Base-by-base conservation (phyloP, 2,888 invertebrate species). In the Phyllotreta striolata region DNA sequence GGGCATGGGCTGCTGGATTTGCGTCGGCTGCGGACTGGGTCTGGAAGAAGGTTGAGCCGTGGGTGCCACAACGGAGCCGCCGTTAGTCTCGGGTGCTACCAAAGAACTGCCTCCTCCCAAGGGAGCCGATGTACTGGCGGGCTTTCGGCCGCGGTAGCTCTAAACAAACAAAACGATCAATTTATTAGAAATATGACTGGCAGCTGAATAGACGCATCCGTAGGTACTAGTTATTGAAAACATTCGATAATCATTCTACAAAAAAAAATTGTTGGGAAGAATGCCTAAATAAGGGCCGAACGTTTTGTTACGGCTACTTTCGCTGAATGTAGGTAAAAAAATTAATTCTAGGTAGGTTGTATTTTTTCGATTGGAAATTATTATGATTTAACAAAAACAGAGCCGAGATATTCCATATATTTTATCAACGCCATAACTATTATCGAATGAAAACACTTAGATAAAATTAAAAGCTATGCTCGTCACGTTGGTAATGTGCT, bases 81-180 rank as follows among this genome's bases (percentile, higher is more conserved):
- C 72, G 75, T 77, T 74, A 66, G 73, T 70, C 72, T 77, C 77
- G 47, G 71, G 64, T 8, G 75, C 70, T 56, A 75, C 72, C 9
- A 71, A 73, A 24, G 65, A 73, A 58, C 72, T 69, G 55, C 72
- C 73, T 41, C 76, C 69, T 43, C 73, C 73, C 55, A 77, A 71
- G 47, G 78, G 68, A 4, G 77, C 73, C 49, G 78, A 77, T 52
- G 81, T 75, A 63, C 81, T 80, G 63, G 76, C 77, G 24, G 81
- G 78, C 69, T 82, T 82, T 59, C 82, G 73, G 58, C 82, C 82
- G 59, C 82, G 79, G 70, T 82, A 82, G 66, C 80, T 82, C 82
- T 82, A 77, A 78, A 59, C 52, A 67, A 70, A 64, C 41, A 13
- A 34, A 63, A 60, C 54, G 7, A 38, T 39, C 54, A 12, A 54